phyloP scores from a whole-genome alignment of 2,797 vertebrate genomes.

The Peromyscus aztecus region DNA sequence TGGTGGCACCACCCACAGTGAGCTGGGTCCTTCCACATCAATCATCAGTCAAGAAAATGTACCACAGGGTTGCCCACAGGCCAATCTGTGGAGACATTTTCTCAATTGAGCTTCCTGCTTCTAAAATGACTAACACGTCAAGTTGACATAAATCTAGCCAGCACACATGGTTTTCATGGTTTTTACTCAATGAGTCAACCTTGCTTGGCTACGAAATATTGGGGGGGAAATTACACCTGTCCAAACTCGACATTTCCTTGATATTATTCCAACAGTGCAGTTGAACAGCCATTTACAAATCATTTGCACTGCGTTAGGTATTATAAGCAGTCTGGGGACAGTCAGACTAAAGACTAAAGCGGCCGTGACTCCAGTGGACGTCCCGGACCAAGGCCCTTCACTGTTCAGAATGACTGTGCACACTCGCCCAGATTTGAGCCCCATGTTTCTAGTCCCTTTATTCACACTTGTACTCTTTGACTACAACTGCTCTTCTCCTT shows the following conservation, averaged over 20 bases:
- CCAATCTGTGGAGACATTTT: not conserved
- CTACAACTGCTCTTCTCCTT: not conserved
- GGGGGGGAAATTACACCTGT: not conserved
- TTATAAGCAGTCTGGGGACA: not conserved
- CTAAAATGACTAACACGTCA: not conserved
- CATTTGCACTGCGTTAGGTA: not conserved
- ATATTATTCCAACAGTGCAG: not conserved
- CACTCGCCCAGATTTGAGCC: not conserved
- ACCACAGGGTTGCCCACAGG: not conserved
- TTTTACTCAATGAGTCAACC: not conserved
- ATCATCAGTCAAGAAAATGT: not conserved
- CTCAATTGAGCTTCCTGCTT: not conserved
- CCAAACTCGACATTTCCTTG: not conserved
- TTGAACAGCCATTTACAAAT: not conserved
- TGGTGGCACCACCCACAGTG: not conserved
- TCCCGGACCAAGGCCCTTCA: too few species aligned
- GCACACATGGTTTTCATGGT: not conserved
- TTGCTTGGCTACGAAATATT: not conserved
- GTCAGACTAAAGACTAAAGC: not conserved
- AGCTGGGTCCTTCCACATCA: not conserved
- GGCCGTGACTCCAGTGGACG: not conserved
- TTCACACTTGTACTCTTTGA: not conserved
- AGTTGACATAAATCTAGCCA: not conserved
- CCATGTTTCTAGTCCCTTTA: not conserved
- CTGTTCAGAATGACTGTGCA: not conserved